Base-by-base conservation (phyloP, 2,888 invertebrate genomes). In the Andrena trimmerana region DNA sequence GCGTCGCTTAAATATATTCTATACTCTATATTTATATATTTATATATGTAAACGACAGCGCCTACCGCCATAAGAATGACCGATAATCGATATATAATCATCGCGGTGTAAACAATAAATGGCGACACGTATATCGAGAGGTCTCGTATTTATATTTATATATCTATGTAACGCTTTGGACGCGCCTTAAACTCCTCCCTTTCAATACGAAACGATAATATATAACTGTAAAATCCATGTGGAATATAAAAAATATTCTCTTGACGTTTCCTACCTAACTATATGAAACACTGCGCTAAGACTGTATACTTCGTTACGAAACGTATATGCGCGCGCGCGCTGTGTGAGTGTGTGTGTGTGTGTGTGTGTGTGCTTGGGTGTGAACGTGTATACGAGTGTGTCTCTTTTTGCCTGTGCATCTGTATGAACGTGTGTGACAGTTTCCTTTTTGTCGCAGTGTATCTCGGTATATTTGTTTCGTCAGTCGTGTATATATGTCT, bases 221-320 rank as follows among this genome's bases (percentile, higher is more conserved):
- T 88, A 87, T 87, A 88, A 89, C 84, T 87, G 88, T 88, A 88
- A 88, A 88, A 92, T 90, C 90, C 89, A 90, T 91, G 88, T 90
- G 90, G 89, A 92, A 92, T 92, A 93, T 92, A 93, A 93, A 93
- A 93, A 93, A 93, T 93, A 93, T 91, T 89, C 89, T 92, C 90
- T 92, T 88, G 90, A 92, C 91, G 90, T 88, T 84, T 83, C 90
- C 89, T 88, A 90, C 87, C 89, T 91, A 90, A 90, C 87, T 91
- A 91, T 88, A 90, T 90, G 91, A 90, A 91, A 91, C 88, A 89
- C 86, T 88, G 88, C 87, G 87, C 87, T 85, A 86, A 87, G 83
- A 88, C 84, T 90, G 88, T 89, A 85, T 86, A 90, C 87, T 86
- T 90, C 89, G 86, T 90, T 84, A 88, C 86, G 87, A 82, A 86